Evolutionary conservation across 1,140 invertebrate genomes (phyloP), one percentile per base, ranked within the genome.

Genomic region (Dreissena polymorpha): DNA sequence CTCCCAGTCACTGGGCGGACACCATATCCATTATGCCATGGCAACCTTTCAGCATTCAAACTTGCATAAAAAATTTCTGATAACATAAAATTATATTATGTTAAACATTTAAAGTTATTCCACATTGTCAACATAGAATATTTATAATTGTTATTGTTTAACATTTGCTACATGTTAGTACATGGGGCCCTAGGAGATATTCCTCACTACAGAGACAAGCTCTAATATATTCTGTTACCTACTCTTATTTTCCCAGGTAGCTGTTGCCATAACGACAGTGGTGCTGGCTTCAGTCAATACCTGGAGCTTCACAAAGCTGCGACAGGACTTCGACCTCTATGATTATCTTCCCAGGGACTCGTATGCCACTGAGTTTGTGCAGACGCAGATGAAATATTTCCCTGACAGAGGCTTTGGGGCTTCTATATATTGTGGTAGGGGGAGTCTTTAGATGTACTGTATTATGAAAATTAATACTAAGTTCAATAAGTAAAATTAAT

Each of bases 281-380:
- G 87, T 90, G 25, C 90, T 95, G 73, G 92, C 95, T 18, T 93
- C 94, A 39, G 94, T 95, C 82, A 95, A 95, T 88, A 92, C 95
- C 63, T 92, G 94, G 88, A 94, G 95, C 29, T 92, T 94, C 60
- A 91, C 95, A 39, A 90, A 94, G 69, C 91, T 97, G 63, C 94
- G 96, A 90, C 96, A 96, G 90, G 95, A 95, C 92, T 97, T 97
- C 92, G 95, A 97, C 92, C 95, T 95, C 0, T 93, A 93, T 10
- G 96, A 96, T 95, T 97, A 97, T 90, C 94, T 97, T 74, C 96
- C 96, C 0, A 94, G 95, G 84, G 94, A 94, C 67, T 95, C 95
- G 2, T 95, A 97, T 89, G 94, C 96, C n/a, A 94, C 93, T 80
- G 89, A 95, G 57, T 97, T 94, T 91, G 88, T 95, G n/a, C 86